Evolutionary conservation across 2,888 invertebrate species (phyloP).

Genomic region (Neoitamus cyanurus): DNA sequence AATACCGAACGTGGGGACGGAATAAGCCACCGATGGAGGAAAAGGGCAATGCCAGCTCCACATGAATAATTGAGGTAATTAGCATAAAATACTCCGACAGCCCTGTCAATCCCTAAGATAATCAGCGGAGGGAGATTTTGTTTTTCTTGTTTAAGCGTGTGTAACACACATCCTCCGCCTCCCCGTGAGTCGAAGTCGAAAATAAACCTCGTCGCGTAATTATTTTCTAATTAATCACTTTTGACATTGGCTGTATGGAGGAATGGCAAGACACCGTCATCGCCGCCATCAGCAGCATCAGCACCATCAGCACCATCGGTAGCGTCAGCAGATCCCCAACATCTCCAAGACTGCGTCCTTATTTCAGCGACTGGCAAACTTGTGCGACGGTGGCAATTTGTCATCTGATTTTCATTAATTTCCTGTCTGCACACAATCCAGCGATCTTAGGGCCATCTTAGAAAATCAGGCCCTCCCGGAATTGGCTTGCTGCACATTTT

Average conservation of each 20-base stretch:
- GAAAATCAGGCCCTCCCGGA: neutral
- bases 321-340: neutral
- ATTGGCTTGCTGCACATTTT: neutral
- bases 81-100: constrained; percentile 37
- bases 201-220: constrained; percentile 44
- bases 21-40: neutral
- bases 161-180: constrained; percentile 11
- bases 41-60: constrained; percentile 1
- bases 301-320: neutral
- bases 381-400: constrained; percentile 26
- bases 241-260: constrained; percentile 28
- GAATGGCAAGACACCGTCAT: neutral
- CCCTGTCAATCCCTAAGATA: constrained; percentile 37
- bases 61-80: constrained; percentile 44
- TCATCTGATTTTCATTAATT: constrained; percentile 43
- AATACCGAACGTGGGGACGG: neutral
- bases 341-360: constrained; percentile 12
- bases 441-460: neutral
- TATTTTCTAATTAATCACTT: constrained; percentile 44
- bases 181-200: constrained; percentile 13
- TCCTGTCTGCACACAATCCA: neutral
- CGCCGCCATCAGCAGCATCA: neutral
- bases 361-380: constrained; percentile 17
- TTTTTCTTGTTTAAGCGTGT: constrained; percentile 21
- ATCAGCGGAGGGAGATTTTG: constrained; percentile 23